A percentile compares a stretch with the other conserved stretches of the same genome.
Conservation (phyloP, 2,113 vertebrate genomes). For the Chelonoidis abingdonii region DNA sequence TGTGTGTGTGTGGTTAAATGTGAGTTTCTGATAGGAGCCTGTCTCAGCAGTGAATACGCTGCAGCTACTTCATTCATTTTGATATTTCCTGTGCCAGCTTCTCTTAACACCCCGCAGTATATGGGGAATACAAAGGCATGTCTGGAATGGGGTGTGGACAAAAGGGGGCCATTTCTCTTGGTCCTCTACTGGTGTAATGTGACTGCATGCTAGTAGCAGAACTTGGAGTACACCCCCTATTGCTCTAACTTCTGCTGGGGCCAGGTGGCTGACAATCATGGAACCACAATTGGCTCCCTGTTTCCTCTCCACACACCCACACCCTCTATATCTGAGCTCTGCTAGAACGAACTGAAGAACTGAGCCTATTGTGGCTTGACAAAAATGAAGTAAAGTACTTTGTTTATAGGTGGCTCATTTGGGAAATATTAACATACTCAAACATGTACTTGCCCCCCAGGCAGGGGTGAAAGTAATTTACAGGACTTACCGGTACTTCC, state of each 20-base stretch:
- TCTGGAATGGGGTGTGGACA: neutral
- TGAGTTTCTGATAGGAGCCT: neutral
- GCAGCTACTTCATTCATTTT: neutral
- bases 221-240: neutral
- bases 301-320: neutral
- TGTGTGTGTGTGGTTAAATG: neutral
- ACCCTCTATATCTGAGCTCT: neutral
- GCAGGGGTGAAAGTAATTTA: too few relatives aligned
- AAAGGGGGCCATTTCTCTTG: neutral
- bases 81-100: neutral
- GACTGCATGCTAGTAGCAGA: neutral
- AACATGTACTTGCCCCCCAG: neutral
- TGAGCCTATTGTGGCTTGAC: neutral
- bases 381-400: neutral
- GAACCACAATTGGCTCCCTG: fast-evolving
- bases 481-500: too few relatives aligned
- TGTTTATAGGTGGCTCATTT: neutral
- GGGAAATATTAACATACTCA: neutral
- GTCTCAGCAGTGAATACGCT: neutral
- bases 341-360: neutral
- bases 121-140: neutral
- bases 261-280: neutral
- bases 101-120: neutral
- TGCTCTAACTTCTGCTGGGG: neutral
- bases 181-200: neutral